These are phyloP conservation scores for Xestia rhomboidea DNA, from an alignment of 2,888 invertebrate species.

Conservation along the genomic window DNA sequence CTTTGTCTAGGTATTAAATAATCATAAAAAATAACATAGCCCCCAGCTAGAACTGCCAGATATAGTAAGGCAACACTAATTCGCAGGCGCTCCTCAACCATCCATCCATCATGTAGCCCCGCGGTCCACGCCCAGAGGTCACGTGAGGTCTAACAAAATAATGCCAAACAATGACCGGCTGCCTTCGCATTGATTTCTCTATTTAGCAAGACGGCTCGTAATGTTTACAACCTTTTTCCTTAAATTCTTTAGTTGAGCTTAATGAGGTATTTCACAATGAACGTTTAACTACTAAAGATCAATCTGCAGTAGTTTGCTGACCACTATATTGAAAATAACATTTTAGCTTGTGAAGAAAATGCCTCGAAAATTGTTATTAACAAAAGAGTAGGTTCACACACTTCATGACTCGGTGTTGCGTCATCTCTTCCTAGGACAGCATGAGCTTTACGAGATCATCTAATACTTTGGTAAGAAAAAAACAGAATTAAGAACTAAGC, in stretches of 20 bases:
- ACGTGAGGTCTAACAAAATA: constrained; percentile 28
- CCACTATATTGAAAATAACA: neutral
- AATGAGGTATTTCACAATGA: constrained; percentile 5
- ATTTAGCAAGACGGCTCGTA: constrained; percentile 28
- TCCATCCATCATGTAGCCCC: constrained; percentile 24
- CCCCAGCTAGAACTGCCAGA: constrained; percentile 21
- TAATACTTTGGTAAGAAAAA: neutral
- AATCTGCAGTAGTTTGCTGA: neutral
- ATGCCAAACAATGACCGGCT: constrained; percentile 38
- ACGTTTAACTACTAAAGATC: neutral
- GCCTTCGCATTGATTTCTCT: constrained; percentile 55
- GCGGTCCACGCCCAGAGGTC: constrained; percentile 33
- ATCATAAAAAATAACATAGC: constrained; percentile 21
- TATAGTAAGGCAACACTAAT: neutral
- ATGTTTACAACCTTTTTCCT: constrained; percentile 8
- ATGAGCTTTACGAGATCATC: neutral
- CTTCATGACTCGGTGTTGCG: neutral
- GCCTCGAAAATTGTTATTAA: neutral
- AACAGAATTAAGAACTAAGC: neutral
- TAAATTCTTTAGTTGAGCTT: neutral
- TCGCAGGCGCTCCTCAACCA: constrained; percentile 20
- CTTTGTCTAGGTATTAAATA: constrained; percentile 1
- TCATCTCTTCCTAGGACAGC: neutral
- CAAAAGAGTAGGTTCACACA: neutral
- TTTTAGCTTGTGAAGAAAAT: neutral